Conservation (phyloP, 37 sponge, comb jelly and placozoan genomes). For the Cliona cf. orientalis region DNA sequence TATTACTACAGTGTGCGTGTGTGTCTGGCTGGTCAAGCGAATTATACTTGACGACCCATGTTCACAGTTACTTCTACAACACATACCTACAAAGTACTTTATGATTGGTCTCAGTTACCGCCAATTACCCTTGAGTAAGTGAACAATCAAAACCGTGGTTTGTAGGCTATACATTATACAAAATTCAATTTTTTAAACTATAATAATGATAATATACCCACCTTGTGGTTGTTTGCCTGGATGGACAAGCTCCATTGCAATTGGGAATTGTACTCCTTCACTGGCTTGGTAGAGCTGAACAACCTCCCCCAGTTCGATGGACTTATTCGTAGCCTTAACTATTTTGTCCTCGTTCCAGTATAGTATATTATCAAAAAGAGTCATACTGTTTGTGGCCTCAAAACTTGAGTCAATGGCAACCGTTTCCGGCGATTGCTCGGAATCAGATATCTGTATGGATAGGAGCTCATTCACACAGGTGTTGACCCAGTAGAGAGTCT, state of each 20-base stretch:
- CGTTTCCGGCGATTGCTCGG: neutral
- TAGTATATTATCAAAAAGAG: neutral
- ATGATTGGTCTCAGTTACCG: too few relatives aligned
- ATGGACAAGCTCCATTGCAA: conserved; percentile 29
- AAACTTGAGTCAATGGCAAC: neutral
- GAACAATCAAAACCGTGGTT: too few relatives aligned
- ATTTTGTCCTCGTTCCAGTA: conserved; percentile 15
- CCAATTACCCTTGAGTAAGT: too few relatives aligned
- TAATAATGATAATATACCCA: too few relatives aligned
- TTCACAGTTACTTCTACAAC: too few relatives aligned
- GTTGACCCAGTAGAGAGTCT: conserved; percentile 33
- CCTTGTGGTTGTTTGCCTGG: conserved; percentile 31
- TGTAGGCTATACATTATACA: too few relatives aligned
- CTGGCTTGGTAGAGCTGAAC: neutral
- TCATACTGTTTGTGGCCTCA: neutral
- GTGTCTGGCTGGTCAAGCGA: too few relatives aligned
- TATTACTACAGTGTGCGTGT: too few relatives aligned
- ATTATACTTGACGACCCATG: too few relatives aligned
- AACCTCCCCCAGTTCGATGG: neutral
- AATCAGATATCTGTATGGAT: conserved; percentile 18
- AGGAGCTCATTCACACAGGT: neutral
- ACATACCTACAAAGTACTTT: too few relatives aligned
- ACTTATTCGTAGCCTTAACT: neutral
- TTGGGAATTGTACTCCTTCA: neutral
- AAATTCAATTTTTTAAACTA: too few relatives aligned